Evolutionary conservation across 2,888 invertebrate species (phyloP).

Genomic region (Lithophane ornitopus): DNA sequence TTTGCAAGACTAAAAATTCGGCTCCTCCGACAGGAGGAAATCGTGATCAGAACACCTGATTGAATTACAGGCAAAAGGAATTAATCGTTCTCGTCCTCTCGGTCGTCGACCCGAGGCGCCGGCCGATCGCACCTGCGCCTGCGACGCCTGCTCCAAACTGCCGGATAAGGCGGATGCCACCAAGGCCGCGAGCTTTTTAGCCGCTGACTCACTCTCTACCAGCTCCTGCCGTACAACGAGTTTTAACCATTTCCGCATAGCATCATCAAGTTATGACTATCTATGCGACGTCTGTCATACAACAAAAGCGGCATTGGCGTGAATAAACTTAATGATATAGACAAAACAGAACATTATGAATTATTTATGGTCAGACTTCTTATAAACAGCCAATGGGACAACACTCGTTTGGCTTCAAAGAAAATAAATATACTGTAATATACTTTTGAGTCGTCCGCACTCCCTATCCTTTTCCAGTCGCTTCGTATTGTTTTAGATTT

Average conservation of each 20-base stretch:
- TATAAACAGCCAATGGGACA: background rate
- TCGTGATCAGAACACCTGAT: conserved; percentile 59
- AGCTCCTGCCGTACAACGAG: conserved; percentile 56
- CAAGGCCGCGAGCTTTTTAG: conserved; percentile 80
- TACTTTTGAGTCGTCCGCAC: background rate
- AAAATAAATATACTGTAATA: background rate
- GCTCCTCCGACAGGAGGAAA: conserved; percentile 6
- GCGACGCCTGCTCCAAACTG: conserved; percentile 67
- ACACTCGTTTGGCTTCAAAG: background rate
- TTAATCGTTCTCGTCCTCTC: conserved; percentile 74
- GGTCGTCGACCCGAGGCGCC: conserved; percentile 82
- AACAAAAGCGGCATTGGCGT: background rate
- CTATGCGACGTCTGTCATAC: conserved; percentile 18
- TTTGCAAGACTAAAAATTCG: background rate
- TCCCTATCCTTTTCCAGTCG: conserved; percentile 1
- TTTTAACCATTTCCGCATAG: conserved; percentile 61
- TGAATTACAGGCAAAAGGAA: conserved; percentile 68
- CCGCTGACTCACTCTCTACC: conserved; percentile 69
- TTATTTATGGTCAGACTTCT: background rate
- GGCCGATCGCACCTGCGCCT: conserved; percentile 82
- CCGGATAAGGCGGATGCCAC: conserved; percentile 78
- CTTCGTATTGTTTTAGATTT: conserved; percentile 15
- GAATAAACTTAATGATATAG: conserved; percentile 7
- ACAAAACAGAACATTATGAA: background rate
- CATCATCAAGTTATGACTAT: conserved; percentile 39